phyloP scores from a whole-genome alignment of 2,797 vertebrate genomes.

The Taeniopygia guttata region DNA sequence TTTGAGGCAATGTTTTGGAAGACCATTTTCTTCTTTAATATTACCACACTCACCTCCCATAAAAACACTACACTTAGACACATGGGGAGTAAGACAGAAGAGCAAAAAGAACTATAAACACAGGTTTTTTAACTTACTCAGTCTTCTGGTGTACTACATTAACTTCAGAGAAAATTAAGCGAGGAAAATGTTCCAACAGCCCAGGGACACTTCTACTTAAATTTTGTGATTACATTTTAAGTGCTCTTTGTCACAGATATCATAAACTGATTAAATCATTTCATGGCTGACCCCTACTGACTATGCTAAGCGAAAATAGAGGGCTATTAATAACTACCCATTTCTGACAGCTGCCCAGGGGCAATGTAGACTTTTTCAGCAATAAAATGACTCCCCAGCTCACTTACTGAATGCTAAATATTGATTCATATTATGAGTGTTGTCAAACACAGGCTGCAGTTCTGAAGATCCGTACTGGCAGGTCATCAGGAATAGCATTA shows the following conservation, averaged over 20 bases:
- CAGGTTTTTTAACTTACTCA: neutral
- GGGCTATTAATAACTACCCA: slow-evolving; percentile 84
- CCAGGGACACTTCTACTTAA: slow-evolving; percentile 80
- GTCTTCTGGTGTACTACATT: neutral
- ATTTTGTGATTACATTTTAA: slow-evolving; percentile 84
- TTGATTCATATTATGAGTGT: slow-evolving; percentile 87
- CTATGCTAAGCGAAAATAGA: slow-evolving; percentile 81
- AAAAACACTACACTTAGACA: neutral
- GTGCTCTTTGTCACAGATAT: slow-evolving; percentile 83
- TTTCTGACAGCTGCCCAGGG: slow-evolving; percentile 83
- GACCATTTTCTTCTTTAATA: neutral
- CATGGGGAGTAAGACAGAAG: neutral
- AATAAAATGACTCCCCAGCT: slow-evolving; percentile 80
- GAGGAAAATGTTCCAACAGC: slow-evolving; percentile 74
- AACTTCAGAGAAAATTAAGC: slow-evolving; percentile 70
- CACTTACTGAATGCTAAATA: slow-evolving; percentile 85
- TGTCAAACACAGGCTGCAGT: slow-evolving; percentile 82
- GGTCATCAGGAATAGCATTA: slow-evolving; percentile 82
- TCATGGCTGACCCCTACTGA: slow-evolving; percentile 82
- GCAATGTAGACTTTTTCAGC: slow-evolving; percentile 80
- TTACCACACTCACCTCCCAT: neutral
- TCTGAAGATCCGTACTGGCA: slow-evolving; percentile 80
- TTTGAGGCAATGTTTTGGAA: neutral
- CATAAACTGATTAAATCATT: slow-evolving; percentile 85
- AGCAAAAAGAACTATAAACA: neutral